Conservation (phyloP, 2,888 invertebrate species). For the Adelognathus sp. region DNA sequence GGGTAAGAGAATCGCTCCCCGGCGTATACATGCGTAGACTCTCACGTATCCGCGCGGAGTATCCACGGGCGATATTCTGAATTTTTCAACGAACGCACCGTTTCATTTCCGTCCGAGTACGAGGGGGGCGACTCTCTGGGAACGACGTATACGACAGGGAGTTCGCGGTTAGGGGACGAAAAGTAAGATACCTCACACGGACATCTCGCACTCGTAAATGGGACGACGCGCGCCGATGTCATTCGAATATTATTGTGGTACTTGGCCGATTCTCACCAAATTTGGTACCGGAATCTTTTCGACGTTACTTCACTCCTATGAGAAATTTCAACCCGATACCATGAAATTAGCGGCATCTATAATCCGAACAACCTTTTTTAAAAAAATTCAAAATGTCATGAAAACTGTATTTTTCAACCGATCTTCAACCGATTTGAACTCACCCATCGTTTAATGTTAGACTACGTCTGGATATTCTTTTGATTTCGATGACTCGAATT, state of each 20-base stretch:
- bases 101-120: conserved; percentile 28
- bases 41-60: not conserved
- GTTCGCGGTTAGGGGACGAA: not conserved
- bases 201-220: not conserved
- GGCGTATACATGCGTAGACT: not conserved
- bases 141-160: not conserved
- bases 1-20: conserved; percentile 18
- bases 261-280: too few species aligned
- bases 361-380: too few species aligned
- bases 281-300: too few species aligned
- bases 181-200: not conserved
- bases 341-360: too few species aligned
- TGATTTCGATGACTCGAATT: too few species aligned
- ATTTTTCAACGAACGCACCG: conserved; percentile 45
- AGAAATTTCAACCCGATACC: too few species aligned
- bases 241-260: not conserved
- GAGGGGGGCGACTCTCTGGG: not conserved
- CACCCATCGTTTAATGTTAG: too few species aligned
- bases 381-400: too few species aligned
- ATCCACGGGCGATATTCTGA: conserved; percentile 21
- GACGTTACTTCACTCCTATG: too few species aligned
- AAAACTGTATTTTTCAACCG: too few species aligned
- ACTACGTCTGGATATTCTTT: too few species aligned
- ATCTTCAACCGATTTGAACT: too few species aligned
- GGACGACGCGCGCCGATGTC: not conserved